Evolutionary conservation across 2,113 vertebrate genomes (phyloP), one percentile per base, ranked within the genome.

Genomic region (Apodemus sylvaticus): DNA sequence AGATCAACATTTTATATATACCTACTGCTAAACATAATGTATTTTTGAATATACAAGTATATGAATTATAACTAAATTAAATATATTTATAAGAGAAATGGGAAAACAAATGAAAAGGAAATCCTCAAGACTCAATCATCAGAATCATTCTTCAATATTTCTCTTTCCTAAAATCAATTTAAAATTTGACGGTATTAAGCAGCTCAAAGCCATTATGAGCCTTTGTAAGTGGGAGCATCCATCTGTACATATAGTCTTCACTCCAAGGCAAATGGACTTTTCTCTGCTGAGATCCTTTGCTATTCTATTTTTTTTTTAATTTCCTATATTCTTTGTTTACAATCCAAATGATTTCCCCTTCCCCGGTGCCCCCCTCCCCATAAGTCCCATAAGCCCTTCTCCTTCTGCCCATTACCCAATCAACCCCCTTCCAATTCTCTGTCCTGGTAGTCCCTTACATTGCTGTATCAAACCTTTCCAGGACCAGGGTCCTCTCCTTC

Each of bases 101-200:
- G 26, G 17, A 95, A 89, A 66, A 48, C 74, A 90, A 95, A 83
- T 31, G 51, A 45, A 94, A 93, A 90, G 48, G 26, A 77, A 87
- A 92, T 24, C 13, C 51, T 58, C 2, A 76, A 48, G 93, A 74
- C n/a, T 39, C 16, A 89, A 64, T 91, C 7, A 83, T 13, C 64
- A 89, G 51, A 91, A 70, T 42, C 89, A 19, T 42, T 11, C 31
- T 78, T 71, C 10, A 86, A 70, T 5, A 60, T 62, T 73, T 64
- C 58, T 70, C 71, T 34, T 81, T 81, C 36, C 48, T 73, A 91
- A 89, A 62, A 77, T 90, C n/a, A 77, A 60, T 48, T 42, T 86
- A 86, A 93, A 90, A 93, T 51, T 64, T 70, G 36, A 93, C 79
- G 6, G 89, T 62, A 86, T 26, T 60, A 86, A 58, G 36, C 6